Base-by-base conservation (phyloP, 2,888 invertebrate species). In the Chrysolina haemoptera region DNA sequence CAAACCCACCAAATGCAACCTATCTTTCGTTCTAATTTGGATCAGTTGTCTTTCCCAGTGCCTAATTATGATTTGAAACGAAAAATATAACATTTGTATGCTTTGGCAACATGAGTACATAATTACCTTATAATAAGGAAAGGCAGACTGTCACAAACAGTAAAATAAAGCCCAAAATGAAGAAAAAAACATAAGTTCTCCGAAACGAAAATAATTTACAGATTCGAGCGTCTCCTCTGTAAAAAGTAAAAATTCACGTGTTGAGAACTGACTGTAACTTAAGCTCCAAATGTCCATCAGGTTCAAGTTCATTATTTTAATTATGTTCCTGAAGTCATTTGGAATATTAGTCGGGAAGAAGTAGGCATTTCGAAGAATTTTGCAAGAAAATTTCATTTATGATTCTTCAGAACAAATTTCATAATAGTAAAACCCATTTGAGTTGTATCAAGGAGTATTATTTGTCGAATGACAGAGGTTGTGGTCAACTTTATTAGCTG, bases 61-160 rank as follows among this genome's bases (percentile, higher is more conserved):
- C 59, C 59, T 59, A 59, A 59, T 59, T 59, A 59, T 59, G 22
- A 27, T 59, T 35, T 27, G 14, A 59, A 59, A 59, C 59, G 59
- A 59, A 59, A 55, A 59, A 59, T 59, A 59, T 35, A 59, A 59
- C 59, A 59, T 59, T 22, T 59, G 59, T 59, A 27, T 59, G 27
- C 59, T 59, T 59, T 59, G 59, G 59, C 59, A 59, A 59, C 59
- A 35, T 59, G 59, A 59, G 35, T 59, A 59, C 59, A 16, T 59
- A 59, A 59, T 59, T 59, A 59, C 59, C 59, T 59, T 35, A 59
- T 59, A 59, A 59, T 59, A 59, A 59, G 59, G 59, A 59, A 59
- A 59, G 59, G n/a, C 59, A 12, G 22, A 59, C 27, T 59, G 59
- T 27, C 59, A 59, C 59, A 59, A 59, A 59, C 35, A 35, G 59